phyloP scores from a whole-genome alignment of 2,797 vertebrate genomes.

The Sciaenops ocellatus region DNA sequence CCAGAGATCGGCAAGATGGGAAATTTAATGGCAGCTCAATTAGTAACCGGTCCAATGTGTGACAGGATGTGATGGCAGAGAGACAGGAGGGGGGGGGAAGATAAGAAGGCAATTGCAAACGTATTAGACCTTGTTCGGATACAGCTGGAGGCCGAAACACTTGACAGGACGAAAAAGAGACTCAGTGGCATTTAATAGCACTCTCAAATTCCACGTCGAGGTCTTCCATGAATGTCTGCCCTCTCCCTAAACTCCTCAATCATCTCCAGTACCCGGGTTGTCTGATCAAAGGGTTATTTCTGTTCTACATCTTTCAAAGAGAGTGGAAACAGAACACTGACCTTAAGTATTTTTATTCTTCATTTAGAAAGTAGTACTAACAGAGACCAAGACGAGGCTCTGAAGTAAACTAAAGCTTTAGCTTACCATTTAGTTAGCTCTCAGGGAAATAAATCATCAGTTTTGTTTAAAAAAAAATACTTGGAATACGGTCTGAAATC shows the following conservation, averaged over 20 bases:
- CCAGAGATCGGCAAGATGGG: conserved; percentile 43
- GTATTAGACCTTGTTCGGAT: conserved; percentile 53
- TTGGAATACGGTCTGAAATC: conserved; percentile 26
- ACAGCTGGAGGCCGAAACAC: conserved; percentile 53
- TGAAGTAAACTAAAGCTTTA: conserved; percentile 39
- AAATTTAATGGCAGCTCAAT: conserved; percentile 72
- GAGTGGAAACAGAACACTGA: conserved; percentile 43
- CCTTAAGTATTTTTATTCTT: conserved; percentile 26
- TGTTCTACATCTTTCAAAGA: conserved; percentile 27
- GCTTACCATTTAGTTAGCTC: conserved; percentile 15
- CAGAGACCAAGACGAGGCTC: conserved; percentile 29
- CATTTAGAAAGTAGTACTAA: conserved; percentile 38
- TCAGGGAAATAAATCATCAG: conserved; percentile 50
- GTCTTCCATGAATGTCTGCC: conserved; percentile 30
- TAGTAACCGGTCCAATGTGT: conserved; percentile 65
- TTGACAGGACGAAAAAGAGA: conserved; percentile 60
- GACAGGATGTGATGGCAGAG: conserved; percentile 78
- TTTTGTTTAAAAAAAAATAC: conserved; percentile 42
- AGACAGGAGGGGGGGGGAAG: not conserved
- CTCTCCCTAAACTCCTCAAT: conserved; percentile 40
- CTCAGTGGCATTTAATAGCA: conserved; percentile 32
- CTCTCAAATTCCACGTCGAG: conserved; percentile 33
- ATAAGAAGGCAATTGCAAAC: conserved; percentile 45
- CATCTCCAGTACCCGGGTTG: not conserved
- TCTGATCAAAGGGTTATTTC: conserved; percentile 35